Conservation (phyloP, 2,797 vertebrate species). For the Stomatorhinus walkeri region DNA sequence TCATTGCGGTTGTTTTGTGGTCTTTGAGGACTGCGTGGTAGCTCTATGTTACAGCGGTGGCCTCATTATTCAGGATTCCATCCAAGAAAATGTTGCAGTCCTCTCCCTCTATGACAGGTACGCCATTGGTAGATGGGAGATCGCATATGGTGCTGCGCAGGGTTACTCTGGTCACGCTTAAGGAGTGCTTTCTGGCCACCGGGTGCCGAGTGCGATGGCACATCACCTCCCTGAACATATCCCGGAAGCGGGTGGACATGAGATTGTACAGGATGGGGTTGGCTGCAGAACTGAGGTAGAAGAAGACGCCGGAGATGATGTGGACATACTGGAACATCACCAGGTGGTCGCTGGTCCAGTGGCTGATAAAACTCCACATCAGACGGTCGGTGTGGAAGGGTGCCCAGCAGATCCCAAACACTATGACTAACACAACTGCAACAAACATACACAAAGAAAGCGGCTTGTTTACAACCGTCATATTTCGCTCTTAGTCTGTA, state of each 20-base stretch:
- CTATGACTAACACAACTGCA: constrained; percentile 76
- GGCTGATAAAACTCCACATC: constrained; percentile 75
- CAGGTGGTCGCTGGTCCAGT: constrained; percentile 50
- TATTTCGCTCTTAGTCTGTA: neutral
- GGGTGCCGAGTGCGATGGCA: constrained; percentile 36
- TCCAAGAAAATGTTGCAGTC: constrained; percentile 42
- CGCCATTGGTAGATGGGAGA: constrained; percentile 43
- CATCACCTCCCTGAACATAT: constrained; percentile 74
- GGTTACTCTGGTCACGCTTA: constrained; percentile 69
- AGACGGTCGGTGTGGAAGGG: constrained; percentile 83
- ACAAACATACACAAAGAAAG: neutral
- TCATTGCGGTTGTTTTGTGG: neutral
- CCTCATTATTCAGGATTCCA: constrained; percentile 47
- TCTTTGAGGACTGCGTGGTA: neutral
- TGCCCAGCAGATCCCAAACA: constrained; percentile 86
- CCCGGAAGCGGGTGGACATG: constrained; percentile 83
- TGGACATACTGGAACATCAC: constrained; percentile 69
- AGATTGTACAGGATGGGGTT: constrained; percentile 89
- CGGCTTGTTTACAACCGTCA: neutral
- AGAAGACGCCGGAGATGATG: constrained; percentile 74
- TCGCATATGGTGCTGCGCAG: constrained; percentile 74
- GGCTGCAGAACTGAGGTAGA: constrained; percentile 80
- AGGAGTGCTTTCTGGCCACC: constrained; percentile 49
- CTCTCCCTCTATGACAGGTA: constrained; percentile 36
- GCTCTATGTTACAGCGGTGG: constrained; percentile 36